These are phyloP conservation scores for Antheraea yamamai DNA, from an alignment of 2,888 invertebrate genomes.

Conservation along the genomic window DNA sequence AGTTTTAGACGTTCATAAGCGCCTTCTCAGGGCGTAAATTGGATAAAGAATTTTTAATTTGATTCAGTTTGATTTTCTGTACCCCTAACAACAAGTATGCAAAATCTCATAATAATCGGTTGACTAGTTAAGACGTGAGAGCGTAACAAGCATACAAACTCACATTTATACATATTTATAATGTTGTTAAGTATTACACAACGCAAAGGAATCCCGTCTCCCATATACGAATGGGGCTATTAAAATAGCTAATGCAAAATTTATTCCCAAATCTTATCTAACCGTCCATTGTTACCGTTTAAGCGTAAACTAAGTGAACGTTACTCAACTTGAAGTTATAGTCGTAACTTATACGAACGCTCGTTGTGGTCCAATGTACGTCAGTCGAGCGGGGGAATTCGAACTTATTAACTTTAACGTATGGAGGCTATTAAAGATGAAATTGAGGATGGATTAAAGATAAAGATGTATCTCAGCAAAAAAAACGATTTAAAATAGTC, in stretches of 20 bases:
- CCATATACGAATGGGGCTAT: constrained; percentile 15
- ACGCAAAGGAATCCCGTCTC: not conserved
- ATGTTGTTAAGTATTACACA: not conserved
- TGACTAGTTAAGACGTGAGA: not conserved
- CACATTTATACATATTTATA: too few relatives aligned
- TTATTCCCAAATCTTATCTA: constrained; percentile 23
- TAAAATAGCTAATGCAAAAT: constrained; percentile 24
- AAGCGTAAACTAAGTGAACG: constrained; percentile 13
- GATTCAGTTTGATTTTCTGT: too few relatives aligned
- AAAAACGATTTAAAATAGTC: too few relatives aligned
- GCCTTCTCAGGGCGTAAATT: too few relatives aligned
- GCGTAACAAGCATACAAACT: not conserved
- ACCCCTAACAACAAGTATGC: too few relatives aligned
- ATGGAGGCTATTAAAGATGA: too few relatives aligned
- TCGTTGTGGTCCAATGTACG: not conserved
- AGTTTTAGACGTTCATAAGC: too few relatives aligned
- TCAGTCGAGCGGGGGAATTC: not conserved
- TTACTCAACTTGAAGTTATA: constrained; percentile 12
- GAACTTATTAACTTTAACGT: not conserved
- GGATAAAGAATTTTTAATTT: too few relatives aligned
- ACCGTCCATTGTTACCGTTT: constrained; percentile 14
- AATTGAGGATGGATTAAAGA: too few relatives aligned
- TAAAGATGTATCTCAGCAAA: too few relatives aligned
- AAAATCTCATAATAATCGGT: too few relatives aligned
- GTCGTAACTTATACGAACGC: constrained; percentile 5